Base-by-base conservation (phyloP, 2,797 vertebrate species). In the Atherinosoma microstoma region DNA sequence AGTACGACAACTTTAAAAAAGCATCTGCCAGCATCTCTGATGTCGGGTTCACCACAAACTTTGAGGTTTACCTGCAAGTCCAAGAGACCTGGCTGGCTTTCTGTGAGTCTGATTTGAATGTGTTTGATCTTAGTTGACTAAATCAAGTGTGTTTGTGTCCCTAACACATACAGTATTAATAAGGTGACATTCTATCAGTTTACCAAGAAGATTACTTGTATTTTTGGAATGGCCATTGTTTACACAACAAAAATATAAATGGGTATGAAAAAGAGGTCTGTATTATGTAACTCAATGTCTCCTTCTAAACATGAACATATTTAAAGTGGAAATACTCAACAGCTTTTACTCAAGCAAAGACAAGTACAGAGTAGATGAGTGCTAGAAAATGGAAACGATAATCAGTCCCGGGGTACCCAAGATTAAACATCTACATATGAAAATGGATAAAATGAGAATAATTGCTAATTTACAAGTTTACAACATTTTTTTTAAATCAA, bases 61-160 rank as follows among this genome's bases (percentile, higher is more conserved):
- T 96, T n/a, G 60, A 86, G 0, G 88, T 92, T 79, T 98, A 97
- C 74, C 78, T 94, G 67, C 91, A 92, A 8, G 95, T 96, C 49
- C 93, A 96, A 66, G 97, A 97, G 90, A 97, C 96, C 4, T 98
- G 97, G 97, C 90, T 98, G 79, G 96, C 92, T 0, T 95, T 96
- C 82, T 69, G 97, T 98, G 89, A 95, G 96, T 94, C 30, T 15
- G 2, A 45, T 27, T 30, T 5, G 42, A 32, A 40, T 20, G 4
- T 30, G 16, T 58, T 34, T 6, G 1, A 16, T 12, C 3, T 18
- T 15, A 29, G 35, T 51, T 68, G 3, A 72, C 27, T 20, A 32
- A 16, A 12, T 32, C 18, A 20, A 47, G 9, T 13, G 2, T 13
- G 22, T 1, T 57, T 51, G 38, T 54, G 61, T 8, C 45, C 38